Conservation (phyloP, 2,797 vertebrate species). For the Delichon dasypus region DNA sequence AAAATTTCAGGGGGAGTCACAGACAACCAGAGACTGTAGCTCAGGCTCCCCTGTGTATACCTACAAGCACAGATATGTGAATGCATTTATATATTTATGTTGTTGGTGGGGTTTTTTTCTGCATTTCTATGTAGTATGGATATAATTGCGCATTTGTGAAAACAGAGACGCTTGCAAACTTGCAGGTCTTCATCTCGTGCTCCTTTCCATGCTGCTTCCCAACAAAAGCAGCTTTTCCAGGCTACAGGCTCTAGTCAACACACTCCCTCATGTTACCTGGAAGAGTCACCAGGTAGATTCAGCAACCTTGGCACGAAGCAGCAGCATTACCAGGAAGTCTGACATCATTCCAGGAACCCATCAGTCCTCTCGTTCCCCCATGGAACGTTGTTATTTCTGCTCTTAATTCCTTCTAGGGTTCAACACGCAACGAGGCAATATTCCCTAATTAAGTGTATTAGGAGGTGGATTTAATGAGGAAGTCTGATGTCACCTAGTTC, state of each 20-base stretch:
- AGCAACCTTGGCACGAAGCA: not conserved
- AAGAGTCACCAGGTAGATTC: not conserved
- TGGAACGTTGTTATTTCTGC: not conserved
- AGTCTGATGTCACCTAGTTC: not conserved
- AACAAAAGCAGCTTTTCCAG: not conserved
- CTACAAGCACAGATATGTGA: not conserved
- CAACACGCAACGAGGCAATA: not conserved
- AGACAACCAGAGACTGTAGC: not conserved
- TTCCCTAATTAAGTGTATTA: not conserved
- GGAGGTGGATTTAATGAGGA: not conserved
- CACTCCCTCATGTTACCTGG: not conserved
- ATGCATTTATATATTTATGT: not conserved
- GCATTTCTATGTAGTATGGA: not conserved
- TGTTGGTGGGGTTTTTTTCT: not conserved
- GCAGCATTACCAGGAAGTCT: not conserved
- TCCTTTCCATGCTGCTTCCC: not conserved
- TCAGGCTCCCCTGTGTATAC: not conserved
- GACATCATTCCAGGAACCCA: not conserved
- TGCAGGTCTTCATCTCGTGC: not conserved
- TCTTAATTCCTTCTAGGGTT: not conserved
- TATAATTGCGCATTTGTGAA: not conserved
- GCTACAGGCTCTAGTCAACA: not conserved
- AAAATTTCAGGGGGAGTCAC: not conserved
- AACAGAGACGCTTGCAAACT: not conserved
- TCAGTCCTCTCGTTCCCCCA: not conserved